Conservation (phyloP, 2,113 vertebrate species). For the Candoia aspera region DNA sequence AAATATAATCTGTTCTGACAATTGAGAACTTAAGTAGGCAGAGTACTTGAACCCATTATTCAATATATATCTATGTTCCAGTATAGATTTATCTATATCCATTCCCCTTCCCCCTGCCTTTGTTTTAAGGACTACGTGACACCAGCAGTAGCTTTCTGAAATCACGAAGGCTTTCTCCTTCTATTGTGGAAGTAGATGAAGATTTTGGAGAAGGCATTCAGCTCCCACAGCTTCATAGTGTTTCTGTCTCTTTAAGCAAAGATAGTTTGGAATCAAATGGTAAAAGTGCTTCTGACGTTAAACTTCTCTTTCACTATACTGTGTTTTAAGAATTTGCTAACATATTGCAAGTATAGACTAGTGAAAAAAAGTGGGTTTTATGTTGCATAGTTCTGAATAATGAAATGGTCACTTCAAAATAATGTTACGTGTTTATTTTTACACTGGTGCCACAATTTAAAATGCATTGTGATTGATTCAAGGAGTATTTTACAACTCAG, state of each 20-base stretch:
- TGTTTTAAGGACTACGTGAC: slow-evolving; percentile 64
- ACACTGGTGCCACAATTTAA: background rate
- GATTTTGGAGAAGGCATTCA: slow-evolving; percentile 53
- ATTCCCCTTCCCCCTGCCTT: background rate
- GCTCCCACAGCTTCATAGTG: slow-evolving; percentile 57
- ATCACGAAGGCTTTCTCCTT: slow-evolving; percentile 70
- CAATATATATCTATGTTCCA: background rate
- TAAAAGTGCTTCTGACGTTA: slow-evolving; percentile 62
- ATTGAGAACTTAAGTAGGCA: background rate
- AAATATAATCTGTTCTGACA: background rate
- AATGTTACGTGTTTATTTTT: background rate
- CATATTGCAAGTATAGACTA: background rate
- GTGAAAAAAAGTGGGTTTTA: background rate
- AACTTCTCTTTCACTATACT: background rate
- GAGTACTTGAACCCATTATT: background rate
- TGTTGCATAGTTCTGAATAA: background rate
- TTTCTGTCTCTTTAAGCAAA: slow-evolving; percentile 67
- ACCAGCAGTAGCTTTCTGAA: slow-evolving; percentile 78
- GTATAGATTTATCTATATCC: background rate
- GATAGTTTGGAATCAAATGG: slow-evolving; percentile 82
- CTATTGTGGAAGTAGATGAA: slow-evolving; percentile 68
- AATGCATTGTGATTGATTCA: background rate
- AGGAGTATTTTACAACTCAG: background rate
- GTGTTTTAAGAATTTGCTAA: background rate
- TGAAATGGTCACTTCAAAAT: background rate